Evolutionary conservation across 2,113 vertebrate species (phyloP), one percentile per base, ranked within the genome.

Genomic region (Sebastes fasciatus): DNA sequence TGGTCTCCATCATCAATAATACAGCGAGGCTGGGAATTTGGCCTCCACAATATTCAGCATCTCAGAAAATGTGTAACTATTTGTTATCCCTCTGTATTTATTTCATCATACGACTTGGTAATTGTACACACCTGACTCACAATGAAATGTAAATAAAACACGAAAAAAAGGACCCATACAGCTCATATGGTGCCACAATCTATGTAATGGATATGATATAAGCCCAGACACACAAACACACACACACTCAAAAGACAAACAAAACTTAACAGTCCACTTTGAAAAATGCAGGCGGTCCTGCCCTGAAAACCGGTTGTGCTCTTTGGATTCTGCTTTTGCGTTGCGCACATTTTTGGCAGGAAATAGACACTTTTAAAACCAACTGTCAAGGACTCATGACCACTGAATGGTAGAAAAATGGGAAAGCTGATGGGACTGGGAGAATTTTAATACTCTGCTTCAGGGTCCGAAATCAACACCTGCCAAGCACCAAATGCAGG

Each of bases 1-100:
- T 92, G 91, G 86, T 42, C 46, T 89, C 75, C 74, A 86, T 90
- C 86, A 93, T 94, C 81, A 93, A 94, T 94, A 94, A 93, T 93
- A 80, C 58, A 94, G 83, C 21, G 67, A 75, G 67, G 57, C 55
- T 46, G 69, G 63, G 16, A 75, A 62, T 61, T 72, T 63, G 21
- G 76, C 74, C 65, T 82, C 54, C 16, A 61, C 58, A 80, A 74
- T 42, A 68, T 73, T 62, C 52, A 74, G 80, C 74, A 45, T 70
- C 66, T 70, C 51, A 62, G 45, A 74, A 65, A 86, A 65, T 58
- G 8, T 83, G 40, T 26, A 49, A 66, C 54, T 63, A 49, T 52
- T 66, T 85, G 77, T 69, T 73, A 85, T 48, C 40, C 46, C 54
- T 71, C 49, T 81, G 65, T 55, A 65, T 74, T 76, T 82, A 86